A percentile compares a stretch with the other conserved stretches of the same genome.
These are phyloP conservation scores for Ptychoptera albimana DNA, from an alignment of 2,888 invertebrate species.

Conservation along the genomic window DNA sequence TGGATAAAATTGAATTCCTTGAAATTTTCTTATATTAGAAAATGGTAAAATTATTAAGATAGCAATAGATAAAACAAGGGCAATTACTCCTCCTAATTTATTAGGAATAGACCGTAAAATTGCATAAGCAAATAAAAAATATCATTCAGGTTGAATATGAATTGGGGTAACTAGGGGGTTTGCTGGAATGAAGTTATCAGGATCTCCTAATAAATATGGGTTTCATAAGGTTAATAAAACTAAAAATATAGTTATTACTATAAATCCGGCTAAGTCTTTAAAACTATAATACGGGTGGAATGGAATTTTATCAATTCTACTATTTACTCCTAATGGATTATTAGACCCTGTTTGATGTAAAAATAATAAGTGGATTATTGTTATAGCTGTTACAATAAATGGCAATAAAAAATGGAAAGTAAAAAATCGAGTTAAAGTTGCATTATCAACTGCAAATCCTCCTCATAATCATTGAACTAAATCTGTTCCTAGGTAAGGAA, in stretches of 20 bases:
- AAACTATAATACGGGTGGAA: conserved; percentile 49
- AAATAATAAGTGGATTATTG: conserved; percentile 46
- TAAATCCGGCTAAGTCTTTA: conserved; percentile 46
- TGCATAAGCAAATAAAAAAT: conserved; percentile 68
- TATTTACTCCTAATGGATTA: conserved; percentile 48
- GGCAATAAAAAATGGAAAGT: conserved; percentile 57
- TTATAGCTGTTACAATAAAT: conserved; percentile 44
- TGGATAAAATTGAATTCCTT: conserved; percentile 40
- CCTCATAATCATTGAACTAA: conserved; percentile 61
- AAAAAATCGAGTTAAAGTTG: conserved; percentile 62
- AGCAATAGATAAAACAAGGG: conserved; percentile 38
- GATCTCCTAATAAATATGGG: conserved; percentile 47
- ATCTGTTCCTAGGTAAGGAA: conserved; percentile 46
- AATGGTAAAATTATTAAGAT: conserved; percentile 47
- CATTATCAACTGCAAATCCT: conserved; percentile 56
- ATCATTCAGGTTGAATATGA: conserved; percentile 75
- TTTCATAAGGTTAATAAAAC: conserved; percentile 34
- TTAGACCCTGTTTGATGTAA: conserved; percentile 51
- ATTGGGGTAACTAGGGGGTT: conserved; percentile 39
- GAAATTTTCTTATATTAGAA: conserved; percentile 37
- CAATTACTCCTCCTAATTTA: conserved; percentile 55
- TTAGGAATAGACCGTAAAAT: conserved; percentile 67
- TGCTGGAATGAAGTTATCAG: conserved; percentile 53
- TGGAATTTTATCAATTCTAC: conserved; percentile 49
- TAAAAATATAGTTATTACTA: conserved; percentile 38